Conservation (phyloP, 2,888 invertebrate species). For the Scaptomyza polygonia region DNA sequence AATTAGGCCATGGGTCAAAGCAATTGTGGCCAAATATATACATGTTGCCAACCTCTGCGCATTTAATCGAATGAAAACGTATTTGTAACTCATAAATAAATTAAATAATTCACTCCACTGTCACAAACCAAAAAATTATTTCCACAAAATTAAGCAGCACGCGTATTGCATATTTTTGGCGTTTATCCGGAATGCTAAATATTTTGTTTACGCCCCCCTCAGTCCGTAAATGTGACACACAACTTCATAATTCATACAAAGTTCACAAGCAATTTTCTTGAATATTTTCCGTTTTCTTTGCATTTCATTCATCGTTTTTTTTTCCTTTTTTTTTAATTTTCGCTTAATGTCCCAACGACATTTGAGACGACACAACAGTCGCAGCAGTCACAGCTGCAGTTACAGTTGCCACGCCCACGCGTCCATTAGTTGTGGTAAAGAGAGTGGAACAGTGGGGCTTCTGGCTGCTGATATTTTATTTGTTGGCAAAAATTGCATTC, state of each 20-base stretch:
- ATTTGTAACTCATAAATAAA: conserved; percentile 33
- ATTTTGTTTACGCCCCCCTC: conserved; percentile 18
- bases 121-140: conserved; percentile 29
- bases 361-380: conserved; percentile 54
- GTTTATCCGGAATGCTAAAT: conserved; percentile 27
- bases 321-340: conserved; percentile 58
- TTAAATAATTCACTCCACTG: conserved; percentile 25
- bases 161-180: conserved; percentile 32
- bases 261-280: conserved; percentile 49
- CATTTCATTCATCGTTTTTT: conserved; percentile 20
- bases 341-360: conserved; percentile 66
- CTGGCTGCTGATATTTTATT: conserved; percentile 71
- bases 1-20: conserved; percentile 5
- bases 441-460: conserved; percentile 13
- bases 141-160: conserved; percentile 62
- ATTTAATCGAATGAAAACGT: conserved; percentile 13
- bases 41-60: conserved; percentile 16
- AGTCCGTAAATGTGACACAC: conserved; percentile 35
- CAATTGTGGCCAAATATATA: conserved; percentile 37
- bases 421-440: conserved; percentile 4
- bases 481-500: conserved; percentile 81
- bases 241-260: conserved; percentile 61
- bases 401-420: conserved; percentile 40
- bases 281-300: conserved; percentile 36
- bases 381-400: conserved; percentile 42